These are phyloP conservation scores for Trissoscelio sp. DNA, from an alignment of 2,888 invertebrate genomes.

Conservation along the genomic window DNA sequence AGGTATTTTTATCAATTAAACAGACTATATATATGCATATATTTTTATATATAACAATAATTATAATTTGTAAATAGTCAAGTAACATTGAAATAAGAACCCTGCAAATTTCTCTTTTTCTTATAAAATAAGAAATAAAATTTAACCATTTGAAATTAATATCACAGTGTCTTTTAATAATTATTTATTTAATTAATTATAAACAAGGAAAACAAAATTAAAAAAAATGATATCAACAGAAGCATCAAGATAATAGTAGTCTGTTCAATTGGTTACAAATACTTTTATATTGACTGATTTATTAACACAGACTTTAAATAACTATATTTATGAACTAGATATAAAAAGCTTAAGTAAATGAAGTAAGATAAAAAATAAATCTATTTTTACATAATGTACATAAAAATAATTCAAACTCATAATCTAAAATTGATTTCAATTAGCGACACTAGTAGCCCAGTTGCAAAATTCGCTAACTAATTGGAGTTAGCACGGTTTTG, in stretches of 20 bases:
- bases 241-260: neutral
- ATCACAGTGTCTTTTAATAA: neutral
- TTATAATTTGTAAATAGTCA: neutral
- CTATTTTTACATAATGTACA: slow-evolving; percentile 40
- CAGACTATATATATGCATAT: slow-evolving; percentile 1
- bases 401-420: neutral
- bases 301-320: slow-evolving; percentile 7
- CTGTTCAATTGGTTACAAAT: slow-evolving; percentile 40
- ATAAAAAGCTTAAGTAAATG: slow-evolving; percentile 7
- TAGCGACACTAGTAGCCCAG: neutral
- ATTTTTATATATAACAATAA: neutral
- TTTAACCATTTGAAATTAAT: too few species aligned
- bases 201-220: too few species aligned
- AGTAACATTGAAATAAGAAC: neutral
- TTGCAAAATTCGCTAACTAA: too few species aligned
- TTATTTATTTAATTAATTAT: too few species aligned
- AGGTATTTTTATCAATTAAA: slow-evolving; percentile 33
- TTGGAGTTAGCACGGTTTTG: too few species aligned
- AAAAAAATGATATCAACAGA: too few species aligned
- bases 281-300: slow-evolving; percentile 2
- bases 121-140: too few species aligned
- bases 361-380: slow-evolving; percentile 28
- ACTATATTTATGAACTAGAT: neutral
- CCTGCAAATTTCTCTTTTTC: too few species aligned
- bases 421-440: neutral